A percentile compares a stretch with the other conserved stretches of the same genome.
Conservation (phyloP, 2,888 invertebrate genomes). For the Acleris cristana region DNA sequence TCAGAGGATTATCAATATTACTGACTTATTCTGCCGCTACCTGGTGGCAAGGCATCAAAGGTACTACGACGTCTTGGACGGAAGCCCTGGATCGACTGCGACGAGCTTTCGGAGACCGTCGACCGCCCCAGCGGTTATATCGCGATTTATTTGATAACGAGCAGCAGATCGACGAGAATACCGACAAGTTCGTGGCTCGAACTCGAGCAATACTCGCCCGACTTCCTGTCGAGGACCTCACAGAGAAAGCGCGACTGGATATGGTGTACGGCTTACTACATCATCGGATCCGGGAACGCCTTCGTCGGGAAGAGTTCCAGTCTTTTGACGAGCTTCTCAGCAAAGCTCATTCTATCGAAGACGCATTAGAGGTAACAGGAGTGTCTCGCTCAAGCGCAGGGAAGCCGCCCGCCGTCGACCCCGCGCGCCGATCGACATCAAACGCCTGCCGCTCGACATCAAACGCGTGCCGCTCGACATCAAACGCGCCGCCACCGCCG, state of each 20-base stretch:
- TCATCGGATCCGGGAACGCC: slow-evolving; percentile 38
- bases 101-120: slow-evolving; percentile 28
- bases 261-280: slow-evolving; percentile 38
- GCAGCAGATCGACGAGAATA: slow-evolving; percentile 31
- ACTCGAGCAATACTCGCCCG: slow-evolving; percentile 35
- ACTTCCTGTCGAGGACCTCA: slow-evolving; percentile 29
- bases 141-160: slow-evolving; percentile 25
- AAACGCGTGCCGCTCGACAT: background rate
- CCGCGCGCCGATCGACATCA: too few species aligned
- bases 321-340: slow-evolving; percentile 23
- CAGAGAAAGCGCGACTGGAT: too few species aligned
- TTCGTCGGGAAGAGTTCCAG: slow-evolving; percentile 44
- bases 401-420: background rate
- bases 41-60: slow-evolving; percentile 41
- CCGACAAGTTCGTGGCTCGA: slow-evolving; percentile 36
- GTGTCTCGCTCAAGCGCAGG: too few species aligned
- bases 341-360: slow-evolving; percentile 33
- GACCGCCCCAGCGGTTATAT: slow-evolving; percentile 37
- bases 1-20: slow-evolving; percentile 38
- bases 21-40: slow-evolving; percentile 36
- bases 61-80: slow-evolving; percentile 25
- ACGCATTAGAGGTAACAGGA: slow-evolving; percentile 5
- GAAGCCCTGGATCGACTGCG: slow-evolving; percentile 28
- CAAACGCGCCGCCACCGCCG: background rate
- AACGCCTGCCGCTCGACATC: too few species aligned